These are phyloP conservation scores for Ptiloglossa arizonensis DNA, from an alignment of 1,140 invertebrate genomes.

Conservation along the genomic window DNA sequence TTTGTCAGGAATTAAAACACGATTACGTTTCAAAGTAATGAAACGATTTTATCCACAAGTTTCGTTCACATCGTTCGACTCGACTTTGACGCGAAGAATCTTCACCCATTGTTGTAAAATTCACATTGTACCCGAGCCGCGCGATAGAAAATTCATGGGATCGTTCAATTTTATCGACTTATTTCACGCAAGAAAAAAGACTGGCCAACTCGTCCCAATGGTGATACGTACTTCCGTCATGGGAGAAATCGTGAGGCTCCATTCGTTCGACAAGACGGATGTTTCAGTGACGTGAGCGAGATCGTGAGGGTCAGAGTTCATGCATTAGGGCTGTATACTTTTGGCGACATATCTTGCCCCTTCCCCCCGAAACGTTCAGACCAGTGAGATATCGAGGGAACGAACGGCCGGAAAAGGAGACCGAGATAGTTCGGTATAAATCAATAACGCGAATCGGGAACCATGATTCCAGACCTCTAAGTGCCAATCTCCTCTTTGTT, in stretches of 20 bases:
- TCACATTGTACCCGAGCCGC: not conserved
- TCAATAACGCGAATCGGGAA: conserved; percentile 49
- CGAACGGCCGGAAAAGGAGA: conserved; percentile 14
- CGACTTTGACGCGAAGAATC: not conserved
- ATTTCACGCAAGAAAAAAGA: conserved; percentile 2
- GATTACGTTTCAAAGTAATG: too few relatives aligned
- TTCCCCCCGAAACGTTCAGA: conserved; percentile 20
- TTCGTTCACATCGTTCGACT: too few relatives aligned
- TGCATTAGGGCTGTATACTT: conserved; percentile 61
- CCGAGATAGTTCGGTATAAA: conserved; percentile 55
- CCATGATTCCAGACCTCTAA: conserved; percentile 42
- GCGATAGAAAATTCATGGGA: not conserved
- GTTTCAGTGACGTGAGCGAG: conserved; percentile 42
- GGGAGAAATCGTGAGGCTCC: conserved; percentile 28
- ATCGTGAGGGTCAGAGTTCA: conserved; percentile 52
- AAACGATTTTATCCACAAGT: too few relatives aligned
- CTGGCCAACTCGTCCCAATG: not conserved
- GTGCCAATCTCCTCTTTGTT: not conserved
- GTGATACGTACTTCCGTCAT: not conserved
- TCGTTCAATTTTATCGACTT: conserved; percentile 4
- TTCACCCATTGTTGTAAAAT: not conserved
- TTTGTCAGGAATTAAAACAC: too few relatives aligned
- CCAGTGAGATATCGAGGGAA: conserved; percentile 38
- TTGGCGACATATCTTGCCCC: conserved; percentile 55
- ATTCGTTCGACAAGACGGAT: conserved; percentile 52